Evolutionary conservation across 2,888 invertebrate species (phyloP).

Genomic region (Himalopsyche tibetana): DNA sequence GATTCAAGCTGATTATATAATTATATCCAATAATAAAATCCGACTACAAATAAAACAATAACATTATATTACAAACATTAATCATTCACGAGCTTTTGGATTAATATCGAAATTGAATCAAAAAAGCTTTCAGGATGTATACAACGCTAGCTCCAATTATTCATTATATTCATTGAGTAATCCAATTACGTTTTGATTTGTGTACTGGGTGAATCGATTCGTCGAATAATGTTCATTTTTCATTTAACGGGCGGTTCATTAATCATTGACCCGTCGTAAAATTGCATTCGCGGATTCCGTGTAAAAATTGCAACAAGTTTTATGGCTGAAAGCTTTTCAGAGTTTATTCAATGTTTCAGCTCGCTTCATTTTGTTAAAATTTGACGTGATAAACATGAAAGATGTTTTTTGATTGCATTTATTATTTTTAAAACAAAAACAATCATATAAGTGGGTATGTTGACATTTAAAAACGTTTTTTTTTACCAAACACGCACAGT

Average conservation of each 20-base stretch:
- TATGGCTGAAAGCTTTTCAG: too few species aligned
- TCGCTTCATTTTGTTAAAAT: too few species aligned
- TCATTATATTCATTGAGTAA: conserved; percentile 39
- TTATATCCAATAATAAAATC: background rate
- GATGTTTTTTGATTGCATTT: too few species aligned
- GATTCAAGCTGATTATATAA: conserved; percentile 2
- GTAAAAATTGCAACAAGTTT: background rate
- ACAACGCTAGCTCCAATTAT: conserved; percentile 21
- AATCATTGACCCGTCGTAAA: conserved; percentile 11
- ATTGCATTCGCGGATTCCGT: conserved; percentile 1
- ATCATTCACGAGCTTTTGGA: conserved; percentile 20
- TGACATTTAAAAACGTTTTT: too few species aligned
- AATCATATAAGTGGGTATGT: too few species aligned
- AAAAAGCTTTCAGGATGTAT: conserved; percentile 17
- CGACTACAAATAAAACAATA: background rate
- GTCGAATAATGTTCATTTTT: conserved; percentile 27
- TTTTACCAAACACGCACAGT: too few species aligned
- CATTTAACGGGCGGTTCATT: conserved; percentile 12
- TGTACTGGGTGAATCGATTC: conserved; percentile 20
- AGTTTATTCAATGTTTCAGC: too few species aligned
- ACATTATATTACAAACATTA: conserved; percentile 8
- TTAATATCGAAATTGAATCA: conserved; percentile 32
- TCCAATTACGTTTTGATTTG: conserved; percentile 23
- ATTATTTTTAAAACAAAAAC: too few species aligned
- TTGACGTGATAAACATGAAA: too few species aligned